Base-by-base conservation (phyloP, 2,113 vertebrate species). In the Dendropsophus ebraccatus region DNA sequence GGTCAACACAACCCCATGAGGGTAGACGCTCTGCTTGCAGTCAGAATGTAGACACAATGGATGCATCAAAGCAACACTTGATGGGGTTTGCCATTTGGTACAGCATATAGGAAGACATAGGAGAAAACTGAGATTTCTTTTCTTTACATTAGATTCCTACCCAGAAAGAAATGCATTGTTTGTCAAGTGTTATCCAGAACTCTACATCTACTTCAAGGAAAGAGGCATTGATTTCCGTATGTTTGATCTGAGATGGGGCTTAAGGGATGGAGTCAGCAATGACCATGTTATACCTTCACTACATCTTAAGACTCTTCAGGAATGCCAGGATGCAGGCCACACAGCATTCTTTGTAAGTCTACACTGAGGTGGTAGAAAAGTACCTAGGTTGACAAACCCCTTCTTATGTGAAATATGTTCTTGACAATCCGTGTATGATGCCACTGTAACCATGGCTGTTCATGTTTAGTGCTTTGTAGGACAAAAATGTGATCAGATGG, bases 151-250 rank as follows among this genome's bases (percentile, higher is more conserved):
- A 94, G 91, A 94, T 89, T 92, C 91, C 12, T 82, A 91, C 74
- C 88, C 87, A 77, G 91, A 93, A 89, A 91, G 90, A 81, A 90
- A 87, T 67, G 88, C 88, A 2, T 83, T 94, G 56, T 90, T 93
- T 91, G 89, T 92, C 86, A 88, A 86, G 25, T 89, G 87, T n/a
- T 92, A 90, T 86, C 91, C 92, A 50, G 80, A 88, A 0, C 88
- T 94, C 10, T 89, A 90, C 67, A 88, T 81, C 8, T 90, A 91
- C 87, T 94, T 88, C 75, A 91, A 92, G 85, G 90, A 92, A 89
- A 91, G 88, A 87, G 89, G 88, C 47, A 92, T 88, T 81, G 90
- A 92, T 47, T 92, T 94, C 85, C 91, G 74, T 62, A 88, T 94
- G 89, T 65, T 93, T 13, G 90, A 93, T 86, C 89, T 92, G 70